phyloP scores from a whole-genome alignment of 2,113 vertebrate species.

The Turnix velox region DNA sequence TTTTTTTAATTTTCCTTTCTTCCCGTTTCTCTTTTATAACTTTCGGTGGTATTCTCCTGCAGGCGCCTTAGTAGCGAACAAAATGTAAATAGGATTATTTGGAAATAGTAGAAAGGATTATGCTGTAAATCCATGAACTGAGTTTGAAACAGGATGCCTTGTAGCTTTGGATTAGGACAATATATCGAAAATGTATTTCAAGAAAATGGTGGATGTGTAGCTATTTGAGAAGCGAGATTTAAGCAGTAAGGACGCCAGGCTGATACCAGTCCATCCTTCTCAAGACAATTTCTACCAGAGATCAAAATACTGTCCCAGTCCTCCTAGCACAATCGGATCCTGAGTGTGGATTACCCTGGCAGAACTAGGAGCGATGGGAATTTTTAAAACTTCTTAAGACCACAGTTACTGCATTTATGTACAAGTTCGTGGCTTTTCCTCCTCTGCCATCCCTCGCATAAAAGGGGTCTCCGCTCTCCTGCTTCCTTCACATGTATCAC shows the following conservation, averaged over 20 bases:
- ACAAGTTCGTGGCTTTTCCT: neutral
- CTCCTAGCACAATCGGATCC: neutral
- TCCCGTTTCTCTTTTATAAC: neutral
- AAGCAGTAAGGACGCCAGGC: neutral
- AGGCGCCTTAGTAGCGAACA: neutral
- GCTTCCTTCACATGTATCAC: neutral
- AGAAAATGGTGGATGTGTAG: neutral
- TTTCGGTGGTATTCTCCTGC: neutral
- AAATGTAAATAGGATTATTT: slow-evolving; percentile 49
- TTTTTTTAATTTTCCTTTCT: neutral
- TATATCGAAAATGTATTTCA: neutral
- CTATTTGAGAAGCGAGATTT: neutral
- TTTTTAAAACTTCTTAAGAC: neutral
- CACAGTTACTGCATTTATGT: neutral
- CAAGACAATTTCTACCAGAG: neutral
- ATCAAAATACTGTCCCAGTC: neutral
- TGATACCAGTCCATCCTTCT: neutral
- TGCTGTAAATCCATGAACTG: slow-evolving; percentile 6
- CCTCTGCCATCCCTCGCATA: neutral
- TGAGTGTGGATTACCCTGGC: neutral
- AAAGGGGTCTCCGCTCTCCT: neutral
- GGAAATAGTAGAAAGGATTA: slow-evolving; percentile 51
- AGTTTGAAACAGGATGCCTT: neutral
- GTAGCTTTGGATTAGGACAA: neutral
- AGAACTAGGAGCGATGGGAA: neutral